A percentile compares a stretch with the other conserved stretches of the same genome.
These are phyloP conservation scores for Esox lucius DNA, from an alignment of 2,797 vertebrate species.

Conservation along the genomic window DNA sequence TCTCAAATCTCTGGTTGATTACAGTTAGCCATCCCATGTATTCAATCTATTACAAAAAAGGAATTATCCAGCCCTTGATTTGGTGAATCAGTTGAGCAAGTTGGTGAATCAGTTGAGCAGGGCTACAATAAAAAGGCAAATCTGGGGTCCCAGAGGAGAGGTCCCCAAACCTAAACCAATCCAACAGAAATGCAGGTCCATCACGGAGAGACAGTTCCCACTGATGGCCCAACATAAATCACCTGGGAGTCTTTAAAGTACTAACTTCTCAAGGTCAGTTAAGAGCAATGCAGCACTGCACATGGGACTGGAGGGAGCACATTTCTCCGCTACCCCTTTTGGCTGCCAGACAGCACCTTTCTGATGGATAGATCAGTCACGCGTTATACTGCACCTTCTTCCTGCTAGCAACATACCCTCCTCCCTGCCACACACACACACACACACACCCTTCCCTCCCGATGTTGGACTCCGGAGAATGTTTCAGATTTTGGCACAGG, in stretches of 20 bases:
- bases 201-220: background rate
- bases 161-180: constrained; percentile 1
- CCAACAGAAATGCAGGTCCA: background rate
- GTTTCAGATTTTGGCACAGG: background rate
- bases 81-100: too few relatives aligned
- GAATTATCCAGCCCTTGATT: too few relatives aligned
- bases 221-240: constrained; percentile 31
- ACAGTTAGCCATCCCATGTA: too few relatives aligned
- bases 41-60: too few relatives aligned
- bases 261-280: constrained; percentile 30
- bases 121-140: too few relatives aligned
- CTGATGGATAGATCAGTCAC: constrained; percentile 39
- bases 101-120: too few relatives aligned
- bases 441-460: constrained; percentile 20
- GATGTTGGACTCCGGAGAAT: background rate
- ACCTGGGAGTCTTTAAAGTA: constrained; percentile 13
- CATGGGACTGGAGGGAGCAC: background rate
- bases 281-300: constrained; percentile 17
- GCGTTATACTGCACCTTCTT: constrained; percentile 12
- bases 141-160: too few relatives aligned
- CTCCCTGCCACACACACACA: background rate
- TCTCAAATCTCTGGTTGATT: too few relatives aligned
- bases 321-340: constrained; percentile 13
- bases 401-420: constrained; percentile 12
- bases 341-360: constrained; percentile 13